Percentiles rank a stretch among this genome's conserved stretches.
Evolutionary conservation across 2,113 vertebrate genomes (phyloP).

Genomic region (Labrus mixtus): DNA sequence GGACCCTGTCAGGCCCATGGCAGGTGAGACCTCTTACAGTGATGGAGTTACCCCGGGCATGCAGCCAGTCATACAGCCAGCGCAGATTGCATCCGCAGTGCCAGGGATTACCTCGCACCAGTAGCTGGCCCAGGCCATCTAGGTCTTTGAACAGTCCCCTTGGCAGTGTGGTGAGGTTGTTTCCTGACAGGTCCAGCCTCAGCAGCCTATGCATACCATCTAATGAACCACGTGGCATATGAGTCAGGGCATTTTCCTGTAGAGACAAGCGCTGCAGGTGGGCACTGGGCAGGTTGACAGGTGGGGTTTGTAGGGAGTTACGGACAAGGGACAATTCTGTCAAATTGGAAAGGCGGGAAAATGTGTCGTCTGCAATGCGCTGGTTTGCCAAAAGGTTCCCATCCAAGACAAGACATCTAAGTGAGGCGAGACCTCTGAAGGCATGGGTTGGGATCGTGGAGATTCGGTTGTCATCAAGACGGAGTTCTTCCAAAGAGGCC

Average conservation of each 20-base stretch:
- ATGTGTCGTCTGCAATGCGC: conserved; percentile 95
- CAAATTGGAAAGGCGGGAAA: conserved; percentile 92
- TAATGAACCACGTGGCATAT: conserved; percentile 89
- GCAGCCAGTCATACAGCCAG: conserved; percentile 94
- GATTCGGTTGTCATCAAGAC: conserved; percentile 95
- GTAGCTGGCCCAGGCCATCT: conserved; percentile 89
- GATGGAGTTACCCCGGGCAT: conserved; percentile 85
- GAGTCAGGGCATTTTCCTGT: conserved; percentile 93
- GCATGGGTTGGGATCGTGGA: conserved; percentile 94
- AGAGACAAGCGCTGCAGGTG: conserved; percentile 90
- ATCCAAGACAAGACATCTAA: conserved; percentile 92
- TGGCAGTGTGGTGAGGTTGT: conserved; percentile 94
- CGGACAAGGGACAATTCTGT: conserved; percentile 93
- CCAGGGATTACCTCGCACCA: conserved; percentile 95
- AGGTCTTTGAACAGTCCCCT: conserved; percentile 92
- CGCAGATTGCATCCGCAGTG: conserved; percentile 94
- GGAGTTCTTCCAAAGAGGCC: conserved; percentile 91
- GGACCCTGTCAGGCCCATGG: conserved; percentile 89
- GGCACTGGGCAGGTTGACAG: conserved; percentile 89
- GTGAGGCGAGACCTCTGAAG: conserved; percentile 89
- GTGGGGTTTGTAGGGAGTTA: conserved; percentile 91
- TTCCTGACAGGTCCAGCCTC: conserved; percentile 92
- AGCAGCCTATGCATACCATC: conserved; percentile 89
- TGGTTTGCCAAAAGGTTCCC: conserved; percentile 96
- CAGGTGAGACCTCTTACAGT: conserved; percentile 92